phyloP scores from a whole-genome alignment of 2,797 vertebrate genomes.

The Pseudochirops corinnae region DNA sequence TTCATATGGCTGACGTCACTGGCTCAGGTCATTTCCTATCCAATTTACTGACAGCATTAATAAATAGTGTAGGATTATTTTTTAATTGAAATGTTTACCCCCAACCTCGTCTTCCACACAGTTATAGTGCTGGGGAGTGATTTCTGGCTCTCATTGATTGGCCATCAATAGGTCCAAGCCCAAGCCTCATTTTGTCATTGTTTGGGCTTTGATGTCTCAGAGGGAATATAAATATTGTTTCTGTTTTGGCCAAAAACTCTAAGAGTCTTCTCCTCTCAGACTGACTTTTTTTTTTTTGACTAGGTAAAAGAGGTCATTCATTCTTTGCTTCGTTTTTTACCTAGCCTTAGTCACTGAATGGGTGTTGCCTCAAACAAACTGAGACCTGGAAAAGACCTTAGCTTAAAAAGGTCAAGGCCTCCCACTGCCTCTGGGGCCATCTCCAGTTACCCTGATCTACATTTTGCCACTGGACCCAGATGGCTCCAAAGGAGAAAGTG shows the following conservation, averaged over 20 bases:
- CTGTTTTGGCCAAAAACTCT: neutral
- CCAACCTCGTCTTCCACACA: neutral
- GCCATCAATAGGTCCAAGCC: neutral
- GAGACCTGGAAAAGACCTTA: neutral
- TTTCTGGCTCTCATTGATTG: neutral
- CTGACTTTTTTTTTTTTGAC: no score
- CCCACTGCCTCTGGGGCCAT: neutral
- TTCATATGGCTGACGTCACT: conserved; percentile 11
- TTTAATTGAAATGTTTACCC: conserved; percentile 18
- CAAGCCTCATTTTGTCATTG: conserved; percentile 8
- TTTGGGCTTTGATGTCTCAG: neutral
- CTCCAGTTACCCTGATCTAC: neutral
- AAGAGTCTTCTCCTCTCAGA: neutral
- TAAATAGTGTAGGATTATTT: conserved; percentile 48
- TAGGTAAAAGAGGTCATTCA: neutral
- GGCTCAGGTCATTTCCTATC: conserved; percentile 38
- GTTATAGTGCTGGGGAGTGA: neutral
- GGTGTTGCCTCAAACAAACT: neutral
- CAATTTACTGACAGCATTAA: conserved; percentile 48
- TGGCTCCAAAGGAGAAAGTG: neutral
- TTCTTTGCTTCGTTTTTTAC: neutral
- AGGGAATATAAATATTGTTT: neutral
- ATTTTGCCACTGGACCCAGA: neutral
- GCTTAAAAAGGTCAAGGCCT: neutral
- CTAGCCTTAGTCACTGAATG: neutral